A percentile compares a stretch with the other conserved stretches of the same genome.
These are phyloP conservation scores for Gymnocheta viridis DNA, from an alignment of 2,888 invertebrate species.

Conservation along the genomic window DNA sequence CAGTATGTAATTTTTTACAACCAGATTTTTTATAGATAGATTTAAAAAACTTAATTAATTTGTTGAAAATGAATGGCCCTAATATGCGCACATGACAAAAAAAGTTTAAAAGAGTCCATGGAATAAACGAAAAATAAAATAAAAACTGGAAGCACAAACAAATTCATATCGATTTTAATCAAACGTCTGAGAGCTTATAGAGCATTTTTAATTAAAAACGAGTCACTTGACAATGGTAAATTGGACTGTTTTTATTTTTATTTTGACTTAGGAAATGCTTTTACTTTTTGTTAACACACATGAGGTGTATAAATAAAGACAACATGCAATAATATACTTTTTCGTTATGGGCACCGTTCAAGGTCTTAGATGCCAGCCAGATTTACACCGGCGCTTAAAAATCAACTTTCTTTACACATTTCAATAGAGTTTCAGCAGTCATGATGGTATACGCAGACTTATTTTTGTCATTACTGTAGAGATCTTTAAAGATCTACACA, in stretches of 20 bases:
- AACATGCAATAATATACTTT: neutral
- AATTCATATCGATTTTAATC: slow-evolving; percentile 52
- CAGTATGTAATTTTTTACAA: too few relatives aligned
- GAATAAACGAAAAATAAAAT: slow-evolving; percentile 19
- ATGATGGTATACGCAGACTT: too few relatives aligned
- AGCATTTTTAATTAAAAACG: slow-evolving; percentile 64
- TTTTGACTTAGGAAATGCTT: neutral
- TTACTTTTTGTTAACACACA: neutral
- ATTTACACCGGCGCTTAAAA: too few relatives aligned
- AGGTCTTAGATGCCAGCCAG: too few relatives aligned
- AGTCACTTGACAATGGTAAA: slow-evolving; percentile 56
- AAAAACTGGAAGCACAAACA: slow-evolving; percentile 42
- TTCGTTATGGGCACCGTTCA: too few relatives aligned
- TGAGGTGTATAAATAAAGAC: neutral
- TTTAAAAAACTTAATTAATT: too few relatives aligned
- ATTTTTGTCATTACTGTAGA: too few relatives aligned
- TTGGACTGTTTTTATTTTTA: neutral
- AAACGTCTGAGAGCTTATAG: slow-evolving; percentile 56
- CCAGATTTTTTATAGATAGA: too few relatives aligned
- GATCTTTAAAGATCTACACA: too few relatives aligned
- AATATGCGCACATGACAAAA: neutral
- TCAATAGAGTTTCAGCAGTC: too few relatives aligned
- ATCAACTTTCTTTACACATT: too few relatives aligned
- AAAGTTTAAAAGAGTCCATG: slow-evolving; percentile 7
- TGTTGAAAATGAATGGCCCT: neutral